Conservation (phyloP, 2,888 invertebrate genomes). For the Hesperia comma region DNA sequence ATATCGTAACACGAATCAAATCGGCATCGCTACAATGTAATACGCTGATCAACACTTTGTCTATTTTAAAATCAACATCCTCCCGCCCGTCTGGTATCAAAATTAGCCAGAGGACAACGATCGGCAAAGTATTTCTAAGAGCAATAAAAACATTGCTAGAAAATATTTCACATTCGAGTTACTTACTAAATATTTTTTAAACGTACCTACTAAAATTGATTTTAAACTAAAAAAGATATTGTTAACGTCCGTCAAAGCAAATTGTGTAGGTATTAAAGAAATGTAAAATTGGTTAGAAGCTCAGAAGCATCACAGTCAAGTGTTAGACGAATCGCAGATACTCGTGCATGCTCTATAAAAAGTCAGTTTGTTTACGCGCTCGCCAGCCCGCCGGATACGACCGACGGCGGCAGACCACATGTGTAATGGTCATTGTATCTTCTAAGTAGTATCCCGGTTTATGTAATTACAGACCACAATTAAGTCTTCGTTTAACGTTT, state of each 20-base stretch:
- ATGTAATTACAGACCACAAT: slow-evolving; percentile 13
- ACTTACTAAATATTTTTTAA: not conserved
- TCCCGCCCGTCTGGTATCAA: slow-evolving; percentile 26
- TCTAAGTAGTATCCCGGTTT: slow-evolving; percentile 37
- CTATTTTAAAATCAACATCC: slow-evolving; percentile 27
- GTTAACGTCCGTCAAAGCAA: not conserved
- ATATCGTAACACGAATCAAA: not conserved
- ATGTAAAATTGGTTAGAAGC: slow-evolving; percentile 22
- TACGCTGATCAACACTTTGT: slow-evolving; percentile 22
- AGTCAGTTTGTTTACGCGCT: slow-evolving; percentile 73
- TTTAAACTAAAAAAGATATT: not conserved
- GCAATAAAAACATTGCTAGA: slow-evolving; percentile 22
- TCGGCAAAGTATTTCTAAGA: slow-evolving; percentile 31
- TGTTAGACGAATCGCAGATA: slow-evolving; percentile 67
- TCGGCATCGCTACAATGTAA: slow-evolving; percentile 14
- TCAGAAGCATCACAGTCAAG: slow-evolving; percentile 42
- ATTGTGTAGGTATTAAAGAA: not conserved
- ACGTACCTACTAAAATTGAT: not conserved
- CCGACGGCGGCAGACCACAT: slow-evolving; percentile 57
- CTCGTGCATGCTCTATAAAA: slow-evolving; percentile 70
- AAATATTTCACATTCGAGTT: slow-evolving; percentile 5
- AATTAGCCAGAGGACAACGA: slow-evolving; percentile 34
- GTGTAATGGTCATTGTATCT: slow-evolving; percentile 64
- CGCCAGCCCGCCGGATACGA: slow-evolving; percentile 64
- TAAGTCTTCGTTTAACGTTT: not conserved